Percentiles rank a stretch among this genome's conserved stretches.
Evolutionary conservation across 2,797 vertebrate species (phyloP).

Genomic region (Takifugu ocellatus): DNA sequence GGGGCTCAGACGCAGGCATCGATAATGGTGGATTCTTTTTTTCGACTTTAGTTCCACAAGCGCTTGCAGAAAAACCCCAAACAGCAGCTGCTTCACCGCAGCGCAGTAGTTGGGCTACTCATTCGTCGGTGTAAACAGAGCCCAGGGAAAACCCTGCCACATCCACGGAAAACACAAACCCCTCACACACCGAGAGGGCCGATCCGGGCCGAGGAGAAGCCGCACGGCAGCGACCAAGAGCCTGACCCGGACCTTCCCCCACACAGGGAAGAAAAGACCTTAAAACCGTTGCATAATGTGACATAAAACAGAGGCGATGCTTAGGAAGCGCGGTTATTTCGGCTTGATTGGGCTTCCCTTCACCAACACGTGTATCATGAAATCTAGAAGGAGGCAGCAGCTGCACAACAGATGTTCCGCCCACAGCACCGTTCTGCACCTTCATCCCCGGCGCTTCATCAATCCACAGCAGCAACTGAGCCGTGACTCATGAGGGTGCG

Average conservation of each 20-base stretch:
- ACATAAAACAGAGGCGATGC: no score
- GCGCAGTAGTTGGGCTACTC: conserved; percentile 38
- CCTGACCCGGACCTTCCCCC: no score
- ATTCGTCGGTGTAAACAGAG: conserved; percentile 50
- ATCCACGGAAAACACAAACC: conserved; percentile 53
- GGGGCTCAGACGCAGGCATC: conserved; percentile 39
- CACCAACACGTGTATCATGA: no score
- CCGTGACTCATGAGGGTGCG: conserved; percentile 62
- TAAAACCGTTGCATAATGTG: neutral
- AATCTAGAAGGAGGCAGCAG: no score
- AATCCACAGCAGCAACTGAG: conserved; percentile 49
- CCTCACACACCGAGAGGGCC: conserved; percentile 7
- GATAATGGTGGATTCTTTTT: neutral
- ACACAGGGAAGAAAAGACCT: no score
- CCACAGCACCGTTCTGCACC: conserved; percentile 39
- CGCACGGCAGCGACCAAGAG: no score
- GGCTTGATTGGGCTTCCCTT: conserved; percentile 6
- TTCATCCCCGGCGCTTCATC: conserved; percentile 46
- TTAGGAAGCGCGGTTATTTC: no score
- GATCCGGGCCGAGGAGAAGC: neutral
- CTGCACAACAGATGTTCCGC: no score
- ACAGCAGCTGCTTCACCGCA: conserved; percentile 45
- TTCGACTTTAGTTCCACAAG: conserved; percentile 44
- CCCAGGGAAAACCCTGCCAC: conserved; percentile 66
- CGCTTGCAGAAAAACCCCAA: conserved; percentile 41